phyloP scores from a whole-genome alignment of 2,888 invertebrate species.

The Steinernema scapterisci region DNA sequence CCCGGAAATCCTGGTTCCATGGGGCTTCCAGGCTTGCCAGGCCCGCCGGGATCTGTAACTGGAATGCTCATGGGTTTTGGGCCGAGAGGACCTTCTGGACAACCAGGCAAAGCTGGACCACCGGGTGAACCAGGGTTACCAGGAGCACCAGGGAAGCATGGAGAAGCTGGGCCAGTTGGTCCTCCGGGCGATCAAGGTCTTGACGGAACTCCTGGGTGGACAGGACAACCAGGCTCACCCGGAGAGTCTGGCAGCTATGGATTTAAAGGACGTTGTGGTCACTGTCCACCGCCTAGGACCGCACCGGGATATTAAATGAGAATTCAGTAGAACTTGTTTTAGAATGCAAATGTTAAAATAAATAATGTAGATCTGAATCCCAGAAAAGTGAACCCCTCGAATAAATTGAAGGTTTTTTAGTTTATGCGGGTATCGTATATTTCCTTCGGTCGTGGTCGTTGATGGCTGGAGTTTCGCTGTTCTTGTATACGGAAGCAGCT shows the following conservation, averaged over 20 bases:
- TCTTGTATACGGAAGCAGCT: too few species aligned
- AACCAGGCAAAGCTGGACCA: slow-evolving; percentile 4
- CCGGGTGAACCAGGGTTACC: slow-evolving; percentile 10
- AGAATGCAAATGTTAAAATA: too few species aligned
- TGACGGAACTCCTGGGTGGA: slow-evolving; percentile 5
- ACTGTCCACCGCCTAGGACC: slow-evolving; percentile 27
- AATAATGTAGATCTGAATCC: too few species aligned
- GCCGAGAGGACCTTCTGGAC: slow-evolving; percentile 9
- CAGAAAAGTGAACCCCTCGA: too few species aligned
- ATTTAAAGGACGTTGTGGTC: neutral
- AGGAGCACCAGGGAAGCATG: neutral
- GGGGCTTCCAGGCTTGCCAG: slow-evolving; percentile 16
- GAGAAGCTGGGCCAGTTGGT: neutral
- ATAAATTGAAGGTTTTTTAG: too few species aligned
- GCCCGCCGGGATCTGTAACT: neutral
- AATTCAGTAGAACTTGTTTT: too few species aligned
- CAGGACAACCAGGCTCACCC: neutral
- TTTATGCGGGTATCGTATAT: too few species aligned
- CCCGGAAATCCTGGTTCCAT: slow-evolving; percentile 21
- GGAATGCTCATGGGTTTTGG: neutral
- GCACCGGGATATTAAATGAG: slow-evolving; percentile 20
- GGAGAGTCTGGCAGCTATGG: slow-evolving; percentile 7
- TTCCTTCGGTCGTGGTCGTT: too few species aligned
- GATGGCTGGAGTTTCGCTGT: too few species aligned
- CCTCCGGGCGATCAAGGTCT: neutral